Base-by-base conservation (phyloP, 2,888 invertebrate species). In the Erebia palarica region DNA sequence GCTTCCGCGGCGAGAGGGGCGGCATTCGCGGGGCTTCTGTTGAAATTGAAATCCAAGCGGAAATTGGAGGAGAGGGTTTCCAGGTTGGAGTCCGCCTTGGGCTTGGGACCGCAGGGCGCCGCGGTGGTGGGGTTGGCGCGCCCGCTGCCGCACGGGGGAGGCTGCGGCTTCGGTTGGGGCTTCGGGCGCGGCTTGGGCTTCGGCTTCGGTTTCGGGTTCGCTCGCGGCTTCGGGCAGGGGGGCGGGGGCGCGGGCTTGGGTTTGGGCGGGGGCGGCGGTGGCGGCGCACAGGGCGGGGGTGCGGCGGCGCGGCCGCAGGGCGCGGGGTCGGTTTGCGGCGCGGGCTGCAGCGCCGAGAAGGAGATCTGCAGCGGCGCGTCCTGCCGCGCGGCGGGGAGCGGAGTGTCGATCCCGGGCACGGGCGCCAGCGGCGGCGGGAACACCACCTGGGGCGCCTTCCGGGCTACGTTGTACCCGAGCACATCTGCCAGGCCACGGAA, bases 401-500 rank as follows among this genome's bases (percentile, higher is more conserved):
- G 91, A 1, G 80, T 51, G 69, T 92, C 90, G 70, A 91, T 86
- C 0, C 92, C 91, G 2, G 91, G 88, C 21, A 93, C 92, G 1
- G 89, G 91, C 1, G 88, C 88, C 8, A 93, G 78, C 13, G 93
- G 92, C 51, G 93, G 92, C 47, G 93, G 93, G 76, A 92, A 91
- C 18, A 83, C 84, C 11, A 84, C 80, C 69, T 85, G 85, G 7
- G 88, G 84, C 14, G 91, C 87, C 74, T 87, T 91, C 66, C 91
- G 81, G 53, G 86, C 87, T 60, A 94, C 88, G 74, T 79, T 86
- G 79, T 93, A 94, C 2, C 94, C 94, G 18, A 94, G 84, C 72
- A 89, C 93, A 74, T 93, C 93, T 10, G 94, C 94, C n/a, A 94
- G 79, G 1, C 94, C 94, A 70, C 92, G 82, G 78, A 94, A 94